A percentile compares a stretch with the other conserved stretches of the same genome.
These are phyloP conservation scores for Enteromius afrohamiltoni DNA, from an alignment of 2,797 vertebrate genomes.

Conservation along the genomic window DNA sequence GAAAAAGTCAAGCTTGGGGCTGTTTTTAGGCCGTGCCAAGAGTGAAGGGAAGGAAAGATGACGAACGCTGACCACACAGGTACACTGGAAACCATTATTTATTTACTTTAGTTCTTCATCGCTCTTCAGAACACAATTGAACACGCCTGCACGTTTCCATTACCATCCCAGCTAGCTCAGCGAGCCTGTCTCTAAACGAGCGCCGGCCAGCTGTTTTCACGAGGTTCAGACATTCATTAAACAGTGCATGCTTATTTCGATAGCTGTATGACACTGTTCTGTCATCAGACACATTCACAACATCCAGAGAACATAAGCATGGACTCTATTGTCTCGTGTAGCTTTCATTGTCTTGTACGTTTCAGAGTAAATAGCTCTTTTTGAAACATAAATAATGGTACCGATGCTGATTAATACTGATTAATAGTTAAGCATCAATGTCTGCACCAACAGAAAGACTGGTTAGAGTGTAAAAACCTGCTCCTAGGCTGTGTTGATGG, in stretches of 20 bases:
- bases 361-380: neutral
- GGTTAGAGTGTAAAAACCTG: neutral
- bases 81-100: conserved; percentile 16
- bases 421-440: neutral
- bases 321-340: neutral
- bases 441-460: neutral
- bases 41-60: neutral
- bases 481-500: neutral
- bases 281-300: neutral
- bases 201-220: neutral
- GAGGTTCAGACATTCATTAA: neutral
- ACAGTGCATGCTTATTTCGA: neutral
- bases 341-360: neutral
- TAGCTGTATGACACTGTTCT: neutral
- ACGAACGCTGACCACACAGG: neutral
- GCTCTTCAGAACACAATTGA: conserved; percentile 1
- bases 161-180: neutral
- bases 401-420: neutral
- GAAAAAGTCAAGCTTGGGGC: neutral
- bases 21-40: neutral
- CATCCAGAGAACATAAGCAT: neutral
- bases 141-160: conserved; percentile 3
- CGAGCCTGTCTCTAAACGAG: neutral
- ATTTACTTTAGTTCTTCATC: conserved; percentile 3
- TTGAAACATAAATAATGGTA: neutral